A percentile compares a stretch with the other conserved stretches of the same genome.
phyloP scores from a whole-genome alignment of 2,888 invertebrate species.

The Synanthedon formicaeformis region DNA sequence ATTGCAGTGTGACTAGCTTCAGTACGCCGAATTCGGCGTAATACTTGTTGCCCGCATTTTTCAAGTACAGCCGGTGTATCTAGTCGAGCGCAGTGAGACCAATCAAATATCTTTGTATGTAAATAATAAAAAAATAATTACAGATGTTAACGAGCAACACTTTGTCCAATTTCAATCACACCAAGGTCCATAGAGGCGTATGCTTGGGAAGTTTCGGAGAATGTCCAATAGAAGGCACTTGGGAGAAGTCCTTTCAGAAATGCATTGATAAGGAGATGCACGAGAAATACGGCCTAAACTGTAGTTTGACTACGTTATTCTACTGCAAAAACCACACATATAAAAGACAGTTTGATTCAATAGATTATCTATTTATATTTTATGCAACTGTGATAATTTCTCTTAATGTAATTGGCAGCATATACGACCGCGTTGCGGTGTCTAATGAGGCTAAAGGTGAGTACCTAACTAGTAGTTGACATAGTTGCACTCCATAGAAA shows the following conservation, averaged over 20 bases:
- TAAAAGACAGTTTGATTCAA: constrained; percentile 3
- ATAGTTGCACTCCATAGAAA: no score
- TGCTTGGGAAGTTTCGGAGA: constrained; percentile 4
- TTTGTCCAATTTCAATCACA: constrained; percentile 6
- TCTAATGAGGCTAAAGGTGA: constrained; percentile 5
- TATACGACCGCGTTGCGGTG: constrained; percentile 4
- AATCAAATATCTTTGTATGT: no score
- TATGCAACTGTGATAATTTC: constrained; percentile 3
- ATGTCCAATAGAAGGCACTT: constrained; percentile 2
- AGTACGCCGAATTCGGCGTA: no score
- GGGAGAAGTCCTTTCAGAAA: constrained; percentile 5
- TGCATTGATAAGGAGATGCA: constrained; percentile 5
- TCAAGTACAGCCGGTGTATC: no score
- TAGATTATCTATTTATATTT: constrained; percentile 4
- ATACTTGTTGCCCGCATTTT: no score
- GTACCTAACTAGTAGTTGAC: neutral
- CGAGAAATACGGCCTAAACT: constrained; percentile 3
- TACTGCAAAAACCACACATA: constrained; percentile 5
- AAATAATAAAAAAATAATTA: neutral
- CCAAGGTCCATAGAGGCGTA: constrained; percentile 5
- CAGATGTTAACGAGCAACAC: constrained; percentile 5
- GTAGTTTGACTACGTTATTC: constrained; percentile 3
- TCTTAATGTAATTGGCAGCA: constrained; percentile 5
- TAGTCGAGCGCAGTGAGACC: no score
- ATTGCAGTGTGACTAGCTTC: no score